Evolutionary conservation across 1,140 invertebrate species (phyloP).

Genomic region (Musca domestica): DNA sequence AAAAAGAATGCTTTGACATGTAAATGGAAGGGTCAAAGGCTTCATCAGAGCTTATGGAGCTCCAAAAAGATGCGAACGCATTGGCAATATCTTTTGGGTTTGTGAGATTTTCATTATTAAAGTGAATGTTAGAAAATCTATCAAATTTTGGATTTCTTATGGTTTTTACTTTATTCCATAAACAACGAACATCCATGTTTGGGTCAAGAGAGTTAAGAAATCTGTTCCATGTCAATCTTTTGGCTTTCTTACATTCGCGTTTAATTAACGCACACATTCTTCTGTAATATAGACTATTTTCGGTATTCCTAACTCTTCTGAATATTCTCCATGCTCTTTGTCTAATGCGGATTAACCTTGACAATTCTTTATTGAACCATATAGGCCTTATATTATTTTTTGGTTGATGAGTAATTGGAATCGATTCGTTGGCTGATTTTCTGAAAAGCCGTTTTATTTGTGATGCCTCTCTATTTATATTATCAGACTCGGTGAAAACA

Average conservation of each 20-base stretch:
- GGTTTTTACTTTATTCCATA: too few relatives aligned
- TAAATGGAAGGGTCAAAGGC: background rate
- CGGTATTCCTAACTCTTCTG: background rate
- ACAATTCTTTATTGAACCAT: too few relatives aligned
- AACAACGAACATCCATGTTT: too few relatives aligned
- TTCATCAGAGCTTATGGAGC: background rate
- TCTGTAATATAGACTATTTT: background rate
- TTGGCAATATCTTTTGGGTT: too few relatives aligned
- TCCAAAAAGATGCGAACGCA: background rate
- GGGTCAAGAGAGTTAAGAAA: too few relatives aligned
- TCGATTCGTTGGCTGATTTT: background rate
- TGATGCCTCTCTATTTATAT: background rate
- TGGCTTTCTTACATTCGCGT: too few relatives aligned
- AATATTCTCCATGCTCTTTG: background rate
- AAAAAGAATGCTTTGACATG: background rate
- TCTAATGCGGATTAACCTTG: too few relatives aligned
- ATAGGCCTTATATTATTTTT: background rate
- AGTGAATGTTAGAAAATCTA: too few relatives aligned
- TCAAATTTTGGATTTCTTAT: too few relatives aligned
- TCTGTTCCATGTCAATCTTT: too few relatives aligned
- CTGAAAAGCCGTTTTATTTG: too few relatives aligned
- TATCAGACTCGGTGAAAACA: background rate
- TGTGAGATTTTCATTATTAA: too few relatives aligned
- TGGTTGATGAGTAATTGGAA: background rate
- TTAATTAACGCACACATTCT: background rate